Evolutionary conservation across 2,797 vertebrate species (phyloP).

Genomic region (Loriculus beryllinus): DNA sequence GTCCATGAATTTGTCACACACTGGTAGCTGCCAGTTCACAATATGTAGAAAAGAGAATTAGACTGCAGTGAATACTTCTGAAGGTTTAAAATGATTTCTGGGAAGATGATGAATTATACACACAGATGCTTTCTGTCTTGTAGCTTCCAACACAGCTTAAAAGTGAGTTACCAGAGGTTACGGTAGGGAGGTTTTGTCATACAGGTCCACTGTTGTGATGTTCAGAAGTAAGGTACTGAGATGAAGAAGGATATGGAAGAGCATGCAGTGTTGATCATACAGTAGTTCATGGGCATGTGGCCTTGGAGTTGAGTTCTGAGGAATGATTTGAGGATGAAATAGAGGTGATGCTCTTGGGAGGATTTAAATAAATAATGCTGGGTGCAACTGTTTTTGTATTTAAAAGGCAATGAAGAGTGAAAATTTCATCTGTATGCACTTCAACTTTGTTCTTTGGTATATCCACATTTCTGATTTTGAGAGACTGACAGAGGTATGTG

Average conservation of each 20-base stretch:
- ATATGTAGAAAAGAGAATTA: background rate
- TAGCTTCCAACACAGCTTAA: background rate
- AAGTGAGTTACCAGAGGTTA: background rate
- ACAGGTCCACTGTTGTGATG: background rate
- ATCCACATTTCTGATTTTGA: background rate
- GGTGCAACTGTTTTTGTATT: background rate
- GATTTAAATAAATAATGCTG: background rate
- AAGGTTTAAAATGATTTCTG: background rate
- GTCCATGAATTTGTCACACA: rapidly evolving
- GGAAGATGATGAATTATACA: background rate
- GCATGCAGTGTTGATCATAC: rapidly evolving
- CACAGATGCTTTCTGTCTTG: background rate
- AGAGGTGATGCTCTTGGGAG: background rate
- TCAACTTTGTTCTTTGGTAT: background rate
- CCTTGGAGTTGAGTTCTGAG: background rate
- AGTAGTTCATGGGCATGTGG: background rate
- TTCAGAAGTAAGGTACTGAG: background rate
- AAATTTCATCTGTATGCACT: background rate
- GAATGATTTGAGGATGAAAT: background rate
- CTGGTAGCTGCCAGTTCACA: background rate
- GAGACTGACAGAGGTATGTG: background rate
- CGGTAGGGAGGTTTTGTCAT: background rate
- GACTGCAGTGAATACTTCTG: background rate
- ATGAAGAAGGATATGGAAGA: background rate
- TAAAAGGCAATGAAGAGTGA: background rate